phyloP scores from a whole-genome alignment of 2,113 vertebrate genomes.

The Sapajus apella region DNA sequence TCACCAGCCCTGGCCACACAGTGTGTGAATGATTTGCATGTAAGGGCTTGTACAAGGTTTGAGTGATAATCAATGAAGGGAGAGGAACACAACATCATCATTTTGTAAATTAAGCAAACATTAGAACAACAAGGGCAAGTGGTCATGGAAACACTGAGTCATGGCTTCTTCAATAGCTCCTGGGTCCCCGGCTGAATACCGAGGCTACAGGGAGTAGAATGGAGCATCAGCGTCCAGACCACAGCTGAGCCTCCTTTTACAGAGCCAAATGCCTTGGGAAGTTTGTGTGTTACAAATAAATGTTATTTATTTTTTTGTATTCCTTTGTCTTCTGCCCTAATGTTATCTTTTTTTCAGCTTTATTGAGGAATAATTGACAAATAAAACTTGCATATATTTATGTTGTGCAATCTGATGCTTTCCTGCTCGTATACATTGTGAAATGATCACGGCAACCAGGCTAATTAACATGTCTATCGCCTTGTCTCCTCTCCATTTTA shows the following conservation, averaged over 20 bases:
- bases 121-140: background rate
- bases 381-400: constrained; percentile 49
- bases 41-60: background rate
- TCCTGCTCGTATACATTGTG: background rate
- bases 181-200: background rate
- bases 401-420: background rate
- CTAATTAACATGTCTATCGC: constrained; percentile 48
- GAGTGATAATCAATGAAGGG: background rate
- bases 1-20: no score
- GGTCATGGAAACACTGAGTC: background rate
- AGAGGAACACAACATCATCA: background rate
- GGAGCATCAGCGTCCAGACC: fast-evolving
- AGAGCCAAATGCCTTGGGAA: background rate
- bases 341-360: background rate
- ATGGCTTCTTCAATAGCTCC: background rate
- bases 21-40: background rate
- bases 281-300: no score
- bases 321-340: background rate
- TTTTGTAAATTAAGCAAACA: background rate
- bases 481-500: background rate
- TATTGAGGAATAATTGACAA: constrained; percentile 42
- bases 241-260: background rate
- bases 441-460: constrained; percentile 2
- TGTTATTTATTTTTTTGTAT: no score
- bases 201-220: fast-evolving